Evolutionary conservation across 2,797 vertebrate genomes (phyloP).

Genomic region (Chrosomus eos): DNA sequence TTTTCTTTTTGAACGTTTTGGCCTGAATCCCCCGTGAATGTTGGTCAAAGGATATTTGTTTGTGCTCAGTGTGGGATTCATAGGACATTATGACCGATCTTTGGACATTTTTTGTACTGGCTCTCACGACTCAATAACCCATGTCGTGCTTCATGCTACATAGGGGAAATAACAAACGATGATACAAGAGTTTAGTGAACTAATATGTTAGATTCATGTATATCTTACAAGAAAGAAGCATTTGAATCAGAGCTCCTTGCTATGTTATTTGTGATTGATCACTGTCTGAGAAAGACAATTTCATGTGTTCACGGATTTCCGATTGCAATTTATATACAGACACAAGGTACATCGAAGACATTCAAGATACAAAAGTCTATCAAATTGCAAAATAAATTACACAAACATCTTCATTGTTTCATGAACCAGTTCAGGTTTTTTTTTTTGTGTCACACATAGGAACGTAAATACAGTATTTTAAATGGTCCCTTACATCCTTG

Average conservation of each 20-base stretch:
- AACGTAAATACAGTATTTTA: no score
- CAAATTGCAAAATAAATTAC: no score
- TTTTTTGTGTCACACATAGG: no score
- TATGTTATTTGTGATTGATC: neutral
- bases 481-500: neutral
- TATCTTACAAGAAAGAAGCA: neutral
- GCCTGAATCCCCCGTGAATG: neutral
- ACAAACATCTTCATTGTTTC: no score
- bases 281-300: no score
- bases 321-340: no score
- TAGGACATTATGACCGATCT: constrained; percentile 11
- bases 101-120: neutral
- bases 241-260: neutral
- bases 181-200: neutral
- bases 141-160: neutral
- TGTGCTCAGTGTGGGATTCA: neutral
- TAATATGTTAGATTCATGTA: neutral
- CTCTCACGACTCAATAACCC: neutral
- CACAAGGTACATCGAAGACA: no score
- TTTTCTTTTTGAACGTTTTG: constrained; percentile 6
- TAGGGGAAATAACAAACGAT: neutral
- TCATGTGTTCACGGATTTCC: no score
- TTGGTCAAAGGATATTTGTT: constrained; percentile 29
- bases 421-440: no score
- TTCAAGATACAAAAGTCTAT: no score